Evolutionary conservation across 2,888 invertebrate genomes (phyloP).

Genomic region (Hypselothyrea guttata): DNA sequence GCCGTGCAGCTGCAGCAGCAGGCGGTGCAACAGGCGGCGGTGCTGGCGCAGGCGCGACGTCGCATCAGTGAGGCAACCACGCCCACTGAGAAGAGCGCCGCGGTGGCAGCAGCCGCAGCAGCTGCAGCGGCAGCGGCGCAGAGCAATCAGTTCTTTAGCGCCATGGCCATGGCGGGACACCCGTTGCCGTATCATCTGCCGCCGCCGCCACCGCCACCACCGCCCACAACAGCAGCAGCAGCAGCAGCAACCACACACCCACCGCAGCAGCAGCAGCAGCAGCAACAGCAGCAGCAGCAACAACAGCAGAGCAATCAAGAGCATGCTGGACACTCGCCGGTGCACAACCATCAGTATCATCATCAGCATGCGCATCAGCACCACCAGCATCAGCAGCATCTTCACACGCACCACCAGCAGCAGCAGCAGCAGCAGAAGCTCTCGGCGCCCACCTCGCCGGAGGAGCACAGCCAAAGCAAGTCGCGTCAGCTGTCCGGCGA

Average conservation of each 20-base stretch:
- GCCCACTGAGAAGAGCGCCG: conserved; percentile 77
- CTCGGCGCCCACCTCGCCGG: conserved; percentile 15
- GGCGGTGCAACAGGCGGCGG: conserved; percentile 73
- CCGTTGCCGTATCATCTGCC: conserved; percentile 86
- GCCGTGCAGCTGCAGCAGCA: conserved; percentile 62
- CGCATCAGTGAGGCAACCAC: conserved; percentile 84
- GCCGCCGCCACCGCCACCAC: conserved; percentile 86
- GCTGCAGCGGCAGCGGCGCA: conserved; percentile 73
- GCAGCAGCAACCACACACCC: conserved; percentile 80
- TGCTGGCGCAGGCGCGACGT: conserved; percentile 83
- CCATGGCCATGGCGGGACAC: conserved; percentile 84
- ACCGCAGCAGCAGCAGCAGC: conserved; percentile 82
- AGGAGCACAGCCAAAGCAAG: conserved; percentile 26
- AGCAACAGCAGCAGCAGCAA: conserved; percentile 82
- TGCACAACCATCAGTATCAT: conserved; percentile 18
- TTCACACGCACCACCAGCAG: conserved; percentile 35
- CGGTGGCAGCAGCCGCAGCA: conserved; percentile 71
- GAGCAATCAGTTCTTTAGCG: conserved; percentile 85
- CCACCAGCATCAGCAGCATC: conserved; percentile 13
- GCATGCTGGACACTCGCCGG: conserved; percentile 23
- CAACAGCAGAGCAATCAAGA: conserved; percentile 82
- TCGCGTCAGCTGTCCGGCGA: conserved; percentile 31
- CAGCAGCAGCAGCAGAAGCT: conserved; percentile 42
- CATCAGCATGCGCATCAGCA: conserved; percentile 20
- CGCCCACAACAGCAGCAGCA: conserved; percentile 42